These are phyloP conservation scores for Aldrovandia affinis DNA, from an alignment of 2,797 vertebrate genomes.

Conservation along the genomic window DNA sequence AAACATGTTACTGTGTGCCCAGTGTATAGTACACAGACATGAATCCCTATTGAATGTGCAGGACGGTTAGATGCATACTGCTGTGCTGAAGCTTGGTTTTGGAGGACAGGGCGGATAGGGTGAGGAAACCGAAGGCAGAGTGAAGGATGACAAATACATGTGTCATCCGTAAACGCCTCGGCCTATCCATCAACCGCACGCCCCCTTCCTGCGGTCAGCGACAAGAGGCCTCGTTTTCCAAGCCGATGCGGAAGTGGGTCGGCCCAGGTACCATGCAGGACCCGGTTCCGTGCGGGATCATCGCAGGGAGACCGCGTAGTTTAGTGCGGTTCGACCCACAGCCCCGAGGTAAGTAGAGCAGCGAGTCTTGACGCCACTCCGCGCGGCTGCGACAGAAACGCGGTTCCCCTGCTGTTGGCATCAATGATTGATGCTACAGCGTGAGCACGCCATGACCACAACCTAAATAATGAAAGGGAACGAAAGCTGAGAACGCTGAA, in stretches of 20 bases:
- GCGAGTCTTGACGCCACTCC: background rate
- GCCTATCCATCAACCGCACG: conserved; percentile 12
- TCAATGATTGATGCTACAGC: background rate
- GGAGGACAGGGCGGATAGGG: background rate
- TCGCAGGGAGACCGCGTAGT: background rate
- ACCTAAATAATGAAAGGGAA: conserved; percentile 11
- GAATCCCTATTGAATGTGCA: background rate
- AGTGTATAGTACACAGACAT: background rate
- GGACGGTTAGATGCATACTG: background rate
- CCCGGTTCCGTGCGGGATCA: background rate
- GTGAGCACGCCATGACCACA: background rate
- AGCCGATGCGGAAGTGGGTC: background rate
- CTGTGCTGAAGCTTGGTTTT: background rate
- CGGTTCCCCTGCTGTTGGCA: background rate
- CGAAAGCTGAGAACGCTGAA: conserved; percentile 11
- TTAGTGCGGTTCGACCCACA: background rate
- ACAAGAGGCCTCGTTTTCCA: background rate
- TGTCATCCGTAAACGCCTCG: background rate
- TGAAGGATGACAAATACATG: conserved; percentile 1
- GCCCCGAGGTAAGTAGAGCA: background rate
- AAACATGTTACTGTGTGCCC: background rate
- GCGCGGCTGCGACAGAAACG: background rate
- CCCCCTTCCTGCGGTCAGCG: background rate
- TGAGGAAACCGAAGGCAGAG: background rate
- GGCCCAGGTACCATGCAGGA: background rate